A percentile compares a stretch with the other conserved stretches of the same genome.
Evolutionary conservation across 1,140 invertebrate genomes (phyloP).

Genomic region (Drosophila subobscura): DNA sequence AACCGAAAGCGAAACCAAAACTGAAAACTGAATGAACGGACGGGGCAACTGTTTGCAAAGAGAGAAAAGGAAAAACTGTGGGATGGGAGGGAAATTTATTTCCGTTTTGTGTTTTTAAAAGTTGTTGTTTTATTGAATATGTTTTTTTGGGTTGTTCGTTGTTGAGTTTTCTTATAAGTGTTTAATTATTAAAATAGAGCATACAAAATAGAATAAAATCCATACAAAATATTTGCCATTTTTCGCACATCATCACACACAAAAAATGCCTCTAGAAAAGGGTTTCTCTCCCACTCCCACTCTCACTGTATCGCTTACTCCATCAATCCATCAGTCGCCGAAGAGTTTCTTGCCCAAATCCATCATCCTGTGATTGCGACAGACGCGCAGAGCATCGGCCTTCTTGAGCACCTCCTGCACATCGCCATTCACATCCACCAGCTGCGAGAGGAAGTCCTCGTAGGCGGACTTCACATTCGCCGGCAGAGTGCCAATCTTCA

Average conservation of each 20-base stretch:
- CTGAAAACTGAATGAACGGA: slow-evolving; percentile 27
- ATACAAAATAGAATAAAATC: slow-evolving; percentile 66
- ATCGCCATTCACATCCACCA: slow-evolving; percentile 91
- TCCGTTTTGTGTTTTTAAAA: slow-evolving; percentile 45
- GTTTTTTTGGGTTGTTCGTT: slow-evolving; percentile 30
- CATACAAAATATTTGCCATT: slow-evolving; percentile 69
- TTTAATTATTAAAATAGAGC: slow-evolving; percentile 65
- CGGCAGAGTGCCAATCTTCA: slow-evolving; percentile 91
- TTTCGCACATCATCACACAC: slow-evolving; percentile 46
- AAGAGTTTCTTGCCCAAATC: slow-evolving; percentile 93
- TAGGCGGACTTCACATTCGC: slow-evolving; percentile 94
- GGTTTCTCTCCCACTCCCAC: too few relatives aligned
- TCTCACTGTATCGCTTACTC: not conserved
- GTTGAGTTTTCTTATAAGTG: slow-evolving; percentile 32
- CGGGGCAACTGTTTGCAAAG: slow-evolving; percentile 3
- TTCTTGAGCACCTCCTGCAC: slow-evolving; percentile 92
- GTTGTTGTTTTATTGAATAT: slow-evolving; percentile 43
- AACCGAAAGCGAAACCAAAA: not conserved
- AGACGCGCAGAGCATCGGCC: slow-evolving; percentile 91
- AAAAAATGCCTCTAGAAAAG: slow-evolving; percentile 38
- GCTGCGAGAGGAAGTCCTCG: slow-evolving; percentile 93
- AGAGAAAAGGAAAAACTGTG: slow-evolving; percentile 24
- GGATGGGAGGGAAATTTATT: slow-evolving; percentile 35
- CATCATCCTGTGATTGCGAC: slow-evolving; percentile 93
- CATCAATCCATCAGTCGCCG: slow-evolving; percentile 87